Evolutionary conservation across 2,797 vertebrate genomes (phyloP).

Genomic region (Sylvia borin): DNA sequence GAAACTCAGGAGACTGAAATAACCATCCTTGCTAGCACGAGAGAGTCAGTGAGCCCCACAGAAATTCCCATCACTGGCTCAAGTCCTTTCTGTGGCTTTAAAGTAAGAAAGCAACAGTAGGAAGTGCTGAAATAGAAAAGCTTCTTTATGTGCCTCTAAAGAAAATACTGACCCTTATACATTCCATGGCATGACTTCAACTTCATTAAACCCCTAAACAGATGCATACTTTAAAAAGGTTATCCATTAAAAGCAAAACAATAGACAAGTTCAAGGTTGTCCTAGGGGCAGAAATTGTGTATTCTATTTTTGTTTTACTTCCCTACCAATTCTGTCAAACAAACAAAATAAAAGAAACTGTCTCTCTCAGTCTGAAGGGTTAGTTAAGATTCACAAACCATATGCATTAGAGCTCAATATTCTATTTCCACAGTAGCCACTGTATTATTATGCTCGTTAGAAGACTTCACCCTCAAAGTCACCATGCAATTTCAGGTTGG

Average conservation of each 20-base stretch:
- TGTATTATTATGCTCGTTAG: slow-evolving; percentile 34
- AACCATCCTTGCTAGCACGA: neutral
- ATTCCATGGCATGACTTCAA: slow-evolving; percentile 2
- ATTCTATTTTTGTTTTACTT: slow-evolving; percentile 27
- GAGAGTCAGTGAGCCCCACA: neutral
- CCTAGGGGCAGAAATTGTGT: neutral
- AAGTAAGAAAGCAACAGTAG: neutral
- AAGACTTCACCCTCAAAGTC: slow-evolving; percentile 37
- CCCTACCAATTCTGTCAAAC: slow-evolving; percentile 26
- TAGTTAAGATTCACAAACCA: slow-evolving; percentile 49
- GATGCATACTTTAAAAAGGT: slow-evolving; percentile 31
- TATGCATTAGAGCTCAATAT: slow-evolving; percentile 32
- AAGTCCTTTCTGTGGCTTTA: neutral
- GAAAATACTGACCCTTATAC: slow-evolving; percentile 8
- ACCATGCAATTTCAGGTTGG: neutral
- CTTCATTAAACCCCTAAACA: slow-evolving; percentile 38
- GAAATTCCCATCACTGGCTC: neutral
- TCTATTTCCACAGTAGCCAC: slow-evolving; percentile 31
- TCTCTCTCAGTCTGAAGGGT: neutral
- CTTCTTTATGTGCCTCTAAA: neutral
- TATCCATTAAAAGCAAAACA: slow-evolving; percentile 42
- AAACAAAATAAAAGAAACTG: slow-evolving; percentile 41
- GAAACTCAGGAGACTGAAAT: neutral
- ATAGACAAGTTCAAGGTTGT: slow-evolving; percentile 41
- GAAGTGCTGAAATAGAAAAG: slow-evolving; percentile 14